A percentile compares a stretch with the other conserved stretches of the same genome.
These are phyloP conservation scores for Zingel zingel DNA, from an alignment of 2,113 vertebrate species.

Conservation along the genomic window DNA sequence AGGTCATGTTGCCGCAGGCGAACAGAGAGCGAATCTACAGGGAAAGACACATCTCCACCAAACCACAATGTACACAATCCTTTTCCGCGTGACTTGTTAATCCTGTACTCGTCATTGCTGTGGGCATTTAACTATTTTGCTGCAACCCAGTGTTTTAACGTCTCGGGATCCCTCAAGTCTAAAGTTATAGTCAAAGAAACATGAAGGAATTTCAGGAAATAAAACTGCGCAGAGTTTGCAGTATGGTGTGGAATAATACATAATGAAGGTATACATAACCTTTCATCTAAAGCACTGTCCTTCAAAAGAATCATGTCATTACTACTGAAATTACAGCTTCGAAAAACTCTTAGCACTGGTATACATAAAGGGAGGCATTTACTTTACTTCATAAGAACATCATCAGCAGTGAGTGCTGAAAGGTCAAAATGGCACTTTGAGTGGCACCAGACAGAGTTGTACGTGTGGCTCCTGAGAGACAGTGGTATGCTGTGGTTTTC, in stretches of 20 bases:
- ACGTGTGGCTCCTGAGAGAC: neutral
- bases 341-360: conserved; percentile 8
- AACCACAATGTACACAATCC: conserved; percentile 27
- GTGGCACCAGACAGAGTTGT: conserved; percentile 1
- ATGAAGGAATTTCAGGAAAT: conserved; percentile 1
- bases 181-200: conserved; percentile 13
- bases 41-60: conserved; percentile 38
- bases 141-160: conserved; percentile 50
- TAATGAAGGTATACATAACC: neutral
- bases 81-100: conserved; percentile 49
- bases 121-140: conserved; percentile 35
- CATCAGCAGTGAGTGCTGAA: conserved; percentile 21
- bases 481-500: conserved; percentile 13
- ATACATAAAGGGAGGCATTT: conserved; percentile 6
- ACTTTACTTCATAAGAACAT: conserved; percentile 14
- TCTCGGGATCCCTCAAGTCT: conserved; percentile 15
- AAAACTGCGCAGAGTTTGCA: neutral
- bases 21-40: conserved; percentile 28
- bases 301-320: conserved; percentile 12
- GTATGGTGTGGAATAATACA: neutral
- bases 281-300: neutral
- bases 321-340: conserved; percentile 6
- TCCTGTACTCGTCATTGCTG: conserved; percentile 40
- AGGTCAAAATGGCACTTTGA: conserved; percentile 10
- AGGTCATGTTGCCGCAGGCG: conserved; percentile 39